Conservation (phyloP, 2,113 vertebrate species). For the Corythoichthys haematopterus region DNA sequence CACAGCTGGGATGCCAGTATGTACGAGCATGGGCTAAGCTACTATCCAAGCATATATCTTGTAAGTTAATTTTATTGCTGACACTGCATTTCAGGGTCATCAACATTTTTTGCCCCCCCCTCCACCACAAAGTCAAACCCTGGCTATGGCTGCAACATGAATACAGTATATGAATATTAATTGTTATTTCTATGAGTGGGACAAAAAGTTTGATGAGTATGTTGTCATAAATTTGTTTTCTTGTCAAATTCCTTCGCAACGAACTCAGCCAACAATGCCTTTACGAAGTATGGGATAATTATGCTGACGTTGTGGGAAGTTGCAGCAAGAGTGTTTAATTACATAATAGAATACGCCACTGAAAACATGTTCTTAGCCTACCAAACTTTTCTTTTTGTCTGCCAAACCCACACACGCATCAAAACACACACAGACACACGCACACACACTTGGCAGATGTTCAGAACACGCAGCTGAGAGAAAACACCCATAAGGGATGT, state of each 20-base stretch:
- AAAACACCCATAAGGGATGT: constrained; percentile 63
- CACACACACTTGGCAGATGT: constrained; percentile 43
- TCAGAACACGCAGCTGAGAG: constrained; percentile 44
- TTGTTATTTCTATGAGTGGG: neutral
- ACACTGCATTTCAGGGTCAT: too few relatives aligned
- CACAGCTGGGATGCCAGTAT: too few relatives aligned
- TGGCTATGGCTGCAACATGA: neutral
- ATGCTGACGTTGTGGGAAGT: neutral
- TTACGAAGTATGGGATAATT: neutral
- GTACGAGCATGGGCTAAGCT: too few relatives aligned
- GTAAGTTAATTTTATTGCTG: too few relatives aligned
- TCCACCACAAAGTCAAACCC: too few relatives aligned
- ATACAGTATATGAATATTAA: neutral
- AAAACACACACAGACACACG: constrained; percentile 7
- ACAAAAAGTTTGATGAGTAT: neutral
- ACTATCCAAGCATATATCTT: too few relatives aligned
- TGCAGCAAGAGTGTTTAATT: neutral
- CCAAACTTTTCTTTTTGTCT: constrained; percentile 17
- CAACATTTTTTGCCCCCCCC: too few relatives aligned
- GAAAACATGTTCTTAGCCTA: constrained; percentile 17
- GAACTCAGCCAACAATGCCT: neutral
- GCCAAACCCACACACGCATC: constrained; percentile 13
- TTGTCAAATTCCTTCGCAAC: neutral
- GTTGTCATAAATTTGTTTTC: neutral
- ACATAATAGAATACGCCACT: neutral